Percentiles rank a stretch among this genome's conserved stretches.
Conservation (phyloP, 1,140 invertebrate genomes). For the Drosophila mayri region DNA sequence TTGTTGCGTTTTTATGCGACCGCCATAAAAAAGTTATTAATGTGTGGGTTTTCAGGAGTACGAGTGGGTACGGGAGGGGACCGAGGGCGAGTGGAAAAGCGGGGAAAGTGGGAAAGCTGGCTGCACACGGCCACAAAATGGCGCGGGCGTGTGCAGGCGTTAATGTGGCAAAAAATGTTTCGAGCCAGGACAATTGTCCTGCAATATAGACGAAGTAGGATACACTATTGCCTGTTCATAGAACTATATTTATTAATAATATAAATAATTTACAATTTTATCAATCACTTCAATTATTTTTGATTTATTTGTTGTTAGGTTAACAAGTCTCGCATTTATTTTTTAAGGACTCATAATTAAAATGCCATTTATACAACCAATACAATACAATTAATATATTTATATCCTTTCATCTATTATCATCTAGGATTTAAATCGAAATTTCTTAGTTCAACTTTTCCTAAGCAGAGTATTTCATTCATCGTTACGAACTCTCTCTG, state of each 20-base stretch:
- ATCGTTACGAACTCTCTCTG: neutral
- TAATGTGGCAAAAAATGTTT: conserved; percentile 81
- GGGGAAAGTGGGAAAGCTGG: conserved; percentile 31
- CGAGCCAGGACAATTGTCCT: conserved; percentile 15
- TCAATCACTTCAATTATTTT: neutral
- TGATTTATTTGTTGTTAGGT: neutral
- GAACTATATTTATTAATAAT: neutral
- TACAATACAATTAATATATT: too few species aligned
- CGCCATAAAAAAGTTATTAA: conserved; percentile 82
- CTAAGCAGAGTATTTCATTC: conserved; percentile 10
- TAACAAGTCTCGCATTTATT: neutral
- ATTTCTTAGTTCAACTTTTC: neutral
- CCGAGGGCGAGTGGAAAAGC: neutral
- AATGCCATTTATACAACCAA: neutral
- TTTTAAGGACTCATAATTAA: neutral
- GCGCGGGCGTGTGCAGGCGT: conserved; percentile 77
- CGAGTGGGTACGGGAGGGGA: neutral
- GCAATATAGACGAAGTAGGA: neutral
- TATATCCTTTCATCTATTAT: neutral
- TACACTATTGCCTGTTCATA: neutral
- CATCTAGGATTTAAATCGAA: neutral
- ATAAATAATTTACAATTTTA: neutral
- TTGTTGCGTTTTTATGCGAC: conserved; percentile 77
- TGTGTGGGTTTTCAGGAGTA: conserved; percentile 41
- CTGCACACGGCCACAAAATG: conserved; percentile 62